Evolutionary conservation across 1,140 invertebrate genomes (phyloP), one percentile per base, ranked within the genome.

Genomic region (Nasonia giraulti): DNA sequence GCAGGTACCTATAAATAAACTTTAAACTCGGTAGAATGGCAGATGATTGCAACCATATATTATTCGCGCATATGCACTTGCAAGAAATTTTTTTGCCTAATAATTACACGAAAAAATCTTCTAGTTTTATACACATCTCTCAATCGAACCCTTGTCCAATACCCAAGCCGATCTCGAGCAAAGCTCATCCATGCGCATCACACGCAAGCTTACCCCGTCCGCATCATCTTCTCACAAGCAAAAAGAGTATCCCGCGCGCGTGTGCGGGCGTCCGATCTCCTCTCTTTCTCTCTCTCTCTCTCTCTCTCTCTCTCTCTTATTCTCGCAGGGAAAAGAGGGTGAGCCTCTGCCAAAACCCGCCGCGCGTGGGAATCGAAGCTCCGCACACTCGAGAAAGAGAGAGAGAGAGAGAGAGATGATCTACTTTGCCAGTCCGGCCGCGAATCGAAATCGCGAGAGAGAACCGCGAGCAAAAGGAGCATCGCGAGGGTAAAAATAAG

Each of bases 391-490:
- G 12, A 78, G 47, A 17, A 17, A 76, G 27, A 44, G 74, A n/a
- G 27, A 20, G 31, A 75, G 31, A 75, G 76, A 37, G 74, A 69
- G 76, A 37, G 74, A 69, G 68, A 20, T 80, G 76, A 84, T 74
- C 69, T 80, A 66, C 76, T 73, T 79, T 84, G 77, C 27, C 17
- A 20, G 62, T 62, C 55, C 20, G 17, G 14, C 55, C 40, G 68
- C 82, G 82, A 84, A 55, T 84, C 66, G 55, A 83, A 83, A 83
- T 77, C 75, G 62, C 27, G 74, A 27, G 40, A 44, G 40, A 44
- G 40, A 44, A 44, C 40, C 40, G 40, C 40, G 40, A 27, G 44
- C 44, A 74, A 80, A 73, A 84, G 27, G 33, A 80, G 23, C 76
- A 84, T 17, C 23, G 17, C 37, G 37, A 83, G n/a, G 23, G 23